These are phyloP conservation scores for Archocentrus centrarchus DNA, from an alignment of 2,113 vertebrate genomes.

Conservation along the genomic window DNA sequence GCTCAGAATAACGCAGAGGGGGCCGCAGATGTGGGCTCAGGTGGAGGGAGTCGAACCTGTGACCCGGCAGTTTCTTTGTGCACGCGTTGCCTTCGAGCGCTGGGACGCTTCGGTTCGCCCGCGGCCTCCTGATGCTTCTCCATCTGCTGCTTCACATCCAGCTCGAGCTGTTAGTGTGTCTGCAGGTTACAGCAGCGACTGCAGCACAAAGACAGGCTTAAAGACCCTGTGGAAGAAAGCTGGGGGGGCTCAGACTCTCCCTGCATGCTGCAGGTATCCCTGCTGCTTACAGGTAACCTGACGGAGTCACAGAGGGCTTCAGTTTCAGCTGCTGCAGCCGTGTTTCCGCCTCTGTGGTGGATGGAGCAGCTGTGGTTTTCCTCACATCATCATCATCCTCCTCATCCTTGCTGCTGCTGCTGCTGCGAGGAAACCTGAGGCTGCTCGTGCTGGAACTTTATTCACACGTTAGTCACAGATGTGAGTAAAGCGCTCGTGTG, in stretches of 20 bases:
- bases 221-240: neutral
- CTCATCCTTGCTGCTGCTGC: no score
- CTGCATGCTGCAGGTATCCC: neutral
- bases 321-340: neutral
- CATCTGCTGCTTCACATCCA: constrained; percentile 14
- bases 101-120: neutral
- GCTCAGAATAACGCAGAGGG: neutral
- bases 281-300: neutral
- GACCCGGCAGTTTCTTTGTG: neutral
- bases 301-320: neutral
- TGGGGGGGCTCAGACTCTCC: neutral
- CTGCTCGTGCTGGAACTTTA: no score
- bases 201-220: neutral
- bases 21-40: accelerated
- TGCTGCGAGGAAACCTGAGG: neutral
- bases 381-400: no score
- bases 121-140: constrained; percentile 35
- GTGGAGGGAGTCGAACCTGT: neutral
- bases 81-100: accelerated
- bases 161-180: neutral
- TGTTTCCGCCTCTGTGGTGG: neutral
- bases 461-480: no score
- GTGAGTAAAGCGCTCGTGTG: no score
- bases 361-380: neutral
- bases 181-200: neutral